phyloP scores from a whole-genome alignment of 1,140 invertebrate species.

The Venturia canescens region DNA sequence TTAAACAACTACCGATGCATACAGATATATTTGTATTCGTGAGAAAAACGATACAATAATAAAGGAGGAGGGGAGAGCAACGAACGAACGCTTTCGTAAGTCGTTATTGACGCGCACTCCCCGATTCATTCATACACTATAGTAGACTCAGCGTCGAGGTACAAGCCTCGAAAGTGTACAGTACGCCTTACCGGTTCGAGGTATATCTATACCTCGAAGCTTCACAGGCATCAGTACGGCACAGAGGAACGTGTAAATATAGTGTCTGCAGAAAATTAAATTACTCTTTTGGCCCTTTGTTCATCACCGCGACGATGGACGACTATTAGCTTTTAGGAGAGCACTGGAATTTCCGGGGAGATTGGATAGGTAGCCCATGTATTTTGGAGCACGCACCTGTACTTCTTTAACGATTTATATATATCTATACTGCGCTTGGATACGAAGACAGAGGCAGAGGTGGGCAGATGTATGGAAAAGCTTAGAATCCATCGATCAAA shows the following conservation, averaged over 20 bases:
- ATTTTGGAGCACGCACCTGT: conserved; percentile 30
- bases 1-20: not conserved
- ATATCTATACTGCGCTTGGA: not conserved
- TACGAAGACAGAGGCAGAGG: not conserved
- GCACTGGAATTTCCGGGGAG: not conserved
- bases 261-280: conserved; percentile 43
- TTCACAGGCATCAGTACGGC: conserved; percentile 8
- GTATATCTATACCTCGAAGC: not conserved
- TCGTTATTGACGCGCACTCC: conserved; percentile 13
- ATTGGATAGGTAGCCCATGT: conserved; percentile 30
- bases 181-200: not conserved
- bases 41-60: conserved; percentile 28
- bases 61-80: not conserved
- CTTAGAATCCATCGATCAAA: not conserved
- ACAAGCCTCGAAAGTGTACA: conserved; percentile 37
- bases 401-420: conserved; percentile 19
- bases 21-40: not conserved
- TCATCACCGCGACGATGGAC: conserved; percentile 39
- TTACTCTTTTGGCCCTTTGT: conserved; percentile 42
- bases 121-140: conserved; percentile 31
- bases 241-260: conserved; percentile 39
- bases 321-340: conserved; percentile 37
- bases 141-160: conserved; percentile 29
- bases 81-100: conserved; percentile 32
- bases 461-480: conserved; percentile 20